Evolutionary conservation across 1,140 invertebrate genomes (phyloP).

Genomic region (Neodiprion fabricii): DNA sequence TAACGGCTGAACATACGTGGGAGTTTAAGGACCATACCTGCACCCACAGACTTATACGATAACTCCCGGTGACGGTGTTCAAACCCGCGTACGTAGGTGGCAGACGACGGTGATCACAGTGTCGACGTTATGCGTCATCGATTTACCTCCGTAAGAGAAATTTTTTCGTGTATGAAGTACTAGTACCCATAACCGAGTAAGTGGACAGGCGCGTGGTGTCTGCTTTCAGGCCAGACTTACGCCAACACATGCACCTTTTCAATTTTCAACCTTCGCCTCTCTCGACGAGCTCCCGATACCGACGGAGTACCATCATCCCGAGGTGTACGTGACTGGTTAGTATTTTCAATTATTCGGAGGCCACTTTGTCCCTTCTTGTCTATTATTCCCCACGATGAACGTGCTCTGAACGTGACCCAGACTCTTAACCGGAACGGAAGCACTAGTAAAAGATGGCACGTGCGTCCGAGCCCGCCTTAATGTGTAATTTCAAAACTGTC

Average conservation of each 20-base stretch:
- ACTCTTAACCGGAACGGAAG: too few relatives aligned
- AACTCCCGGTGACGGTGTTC: neutral
- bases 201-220: neutral
- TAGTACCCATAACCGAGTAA: neutral
- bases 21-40: neutral
- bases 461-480: too few relatives aligned
- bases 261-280: too few relatives aligned
- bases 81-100: neutral
- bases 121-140: slow-evolving; percentile 4
- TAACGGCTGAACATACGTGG: neutral
- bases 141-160: neutral
- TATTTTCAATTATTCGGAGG: too few relatives aligned
- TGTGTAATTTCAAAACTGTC: too few relatives aligned
- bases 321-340: too few relatives aligned
- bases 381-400: too few relatives aligned
- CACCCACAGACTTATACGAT: neutral
- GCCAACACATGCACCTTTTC: neutral
- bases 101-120: neutral
- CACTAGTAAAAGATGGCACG: too few relatives aligned
- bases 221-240: neutral
- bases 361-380: too few relatives aligned
- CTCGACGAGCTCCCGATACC: too few relatives aligned
- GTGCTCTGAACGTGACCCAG: too few relatives aligned
- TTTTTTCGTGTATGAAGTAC: neutral
- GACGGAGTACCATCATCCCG: too few relatives aligned